Conservation (phyloP, 1,140 invertebrate species). For the Drosophila repletoides region DNA sequence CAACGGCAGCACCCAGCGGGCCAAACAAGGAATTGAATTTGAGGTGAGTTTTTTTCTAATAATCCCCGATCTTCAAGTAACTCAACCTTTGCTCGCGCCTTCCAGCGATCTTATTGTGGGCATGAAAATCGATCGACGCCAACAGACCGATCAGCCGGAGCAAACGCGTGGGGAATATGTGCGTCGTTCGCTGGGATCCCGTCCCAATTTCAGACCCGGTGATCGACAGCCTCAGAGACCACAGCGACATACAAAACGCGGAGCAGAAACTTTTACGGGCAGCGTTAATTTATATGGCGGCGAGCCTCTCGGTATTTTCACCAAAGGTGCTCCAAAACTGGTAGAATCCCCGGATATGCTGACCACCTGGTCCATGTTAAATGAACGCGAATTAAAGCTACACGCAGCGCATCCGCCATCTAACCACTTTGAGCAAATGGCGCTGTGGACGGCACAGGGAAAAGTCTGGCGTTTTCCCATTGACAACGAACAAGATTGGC, state of each 20-base stretch:
- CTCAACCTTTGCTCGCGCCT: conserved; percentile 48
- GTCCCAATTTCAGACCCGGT: conserved; percentile 16
- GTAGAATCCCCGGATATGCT: conserved; percentile 83
- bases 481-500: conserved; percentile 96
- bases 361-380: conserved; percentile 87
- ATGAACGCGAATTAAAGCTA: conserved; percentile 86
- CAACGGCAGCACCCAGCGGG: neutral
- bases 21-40: conserved; percentile 68
- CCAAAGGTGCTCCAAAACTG: conserved; percentile 34
- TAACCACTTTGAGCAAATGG: conserved; percentile 97
- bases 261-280: conserved; percentile 63
- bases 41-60: conserved; percentile 51
- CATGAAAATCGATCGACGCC: conserved; percentile 88
- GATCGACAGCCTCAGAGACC: conserved; percentile 34
- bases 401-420: conserved; percentile 87
- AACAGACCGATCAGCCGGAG: conserved; percentile 67
- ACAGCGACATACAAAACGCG: conserved; percentile 45
- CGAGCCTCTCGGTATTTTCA: conserved; percentile 85
- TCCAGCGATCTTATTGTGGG: conserved; percentile 87
- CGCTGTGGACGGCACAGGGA: conserved; percentile 95
- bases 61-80: neutral
- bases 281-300: conserved; percentile 85
- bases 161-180: conserved; percentile 78
- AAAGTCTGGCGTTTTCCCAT: conserved; percentile 99
- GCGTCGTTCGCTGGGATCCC: conserved; percentile 59